A percentile compares a stretch with the other conserved stretches of the same genome.
phyloP scores from a whole-genome alignment of 2,113 vertebrate genomes.

The Eclectus roratus region DNA sequence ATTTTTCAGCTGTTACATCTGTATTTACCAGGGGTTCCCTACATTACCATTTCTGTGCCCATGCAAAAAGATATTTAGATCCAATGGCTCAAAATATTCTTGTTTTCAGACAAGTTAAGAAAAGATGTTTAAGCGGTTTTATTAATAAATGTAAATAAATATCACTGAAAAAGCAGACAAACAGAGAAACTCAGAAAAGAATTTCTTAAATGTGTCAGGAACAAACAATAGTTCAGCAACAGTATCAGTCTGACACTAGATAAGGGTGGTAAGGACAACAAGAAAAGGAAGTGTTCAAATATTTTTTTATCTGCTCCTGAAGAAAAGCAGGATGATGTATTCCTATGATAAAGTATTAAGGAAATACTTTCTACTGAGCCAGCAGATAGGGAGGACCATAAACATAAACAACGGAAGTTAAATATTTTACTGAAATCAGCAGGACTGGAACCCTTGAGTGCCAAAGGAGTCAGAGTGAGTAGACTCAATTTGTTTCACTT shows the following conservation, averaged over 20 bases:
- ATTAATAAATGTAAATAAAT: not conserved
- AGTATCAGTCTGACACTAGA: not conserved
- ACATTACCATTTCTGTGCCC: not conserved
- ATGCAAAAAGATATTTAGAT: not conserved
- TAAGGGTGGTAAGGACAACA: not conserved
- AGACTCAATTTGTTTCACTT: not conserved
- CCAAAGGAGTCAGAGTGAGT: not conserved
- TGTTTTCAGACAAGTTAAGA: not conserved
- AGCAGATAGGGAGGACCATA: not conserved
- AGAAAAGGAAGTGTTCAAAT: slow-evolving; percentile 10
- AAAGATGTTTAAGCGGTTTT: not conserved
- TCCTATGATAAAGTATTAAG: slow-evolving; percentile 12
- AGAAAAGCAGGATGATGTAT: slow-evolving; percentile 25
- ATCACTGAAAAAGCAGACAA: not conserved
- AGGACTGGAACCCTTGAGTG: not conserved
- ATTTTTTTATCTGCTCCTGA: not conserved
- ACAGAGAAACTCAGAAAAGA: not conserved
- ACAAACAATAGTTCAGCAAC: not conserved
- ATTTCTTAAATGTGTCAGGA: not conserved
- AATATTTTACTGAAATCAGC: slow-evolving; percentile 28
- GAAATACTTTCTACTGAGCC: slow-evolving; percentile 25
- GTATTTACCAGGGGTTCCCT: not conserved
- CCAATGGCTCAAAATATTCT: not conserved
- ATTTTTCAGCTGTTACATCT: not conserved
- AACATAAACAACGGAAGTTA: not conserved